A percentile compares a stretch with the other conserved stretches of the same genome.
These are phyloP conservation scores for Coregonus sp. DNA, from an alignment of 2,797 vertebrate genomes.

Conservation along the genomic window DNA sequence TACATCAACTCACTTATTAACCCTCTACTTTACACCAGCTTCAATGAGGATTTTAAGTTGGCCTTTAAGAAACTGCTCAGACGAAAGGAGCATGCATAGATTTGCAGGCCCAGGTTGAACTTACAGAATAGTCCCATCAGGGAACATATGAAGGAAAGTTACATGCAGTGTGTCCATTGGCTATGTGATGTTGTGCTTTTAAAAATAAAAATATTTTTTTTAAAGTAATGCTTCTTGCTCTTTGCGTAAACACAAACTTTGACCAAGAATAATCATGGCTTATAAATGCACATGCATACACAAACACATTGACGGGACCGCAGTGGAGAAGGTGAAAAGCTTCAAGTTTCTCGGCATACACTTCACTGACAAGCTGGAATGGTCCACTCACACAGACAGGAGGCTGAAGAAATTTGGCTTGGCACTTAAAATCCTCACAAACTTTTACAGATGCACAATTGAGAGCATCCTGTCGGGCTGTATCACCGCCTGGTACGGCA, in stretches of 20 bases:
- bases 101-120: neutral
- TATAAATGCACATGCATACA: neutral
- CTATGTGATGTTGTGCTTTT: constrained; percentile 24
- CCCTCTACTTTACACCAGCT: constrained; percentile 89
- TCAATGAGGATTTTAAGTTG: constrained; percentile 90
- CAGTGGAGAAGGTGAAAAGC: too few species aligned
- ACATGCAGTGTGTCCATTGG: constrained; percentile 40
- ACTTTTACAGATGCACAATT: too few species aligned
- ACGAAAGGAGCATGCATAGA: constrained; percentile 78
- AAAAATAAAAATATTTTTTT: constrained; percentile 15
- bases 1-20: constrained; percentile 91
- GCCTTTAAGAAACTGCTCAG: constrained; percentile 86
- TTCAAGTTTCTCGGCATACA: too few species aligned
- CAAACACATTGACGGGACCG: neutral
- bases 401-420: too few species aligned
- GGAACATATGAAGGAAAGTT: constrained; percentile 8
- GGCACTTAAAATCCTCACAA: too few species aligned
- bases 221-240: constrained; percentile 6
- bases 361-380: too few species aligned
- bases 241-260: neutral
- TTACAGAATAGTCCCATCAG: neutral
- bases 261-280: constrained; percentile 1
- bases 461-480: too few species aligned
- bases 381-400: too few species aligned
- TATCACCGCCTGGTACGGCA: too few species aligned